Conservation (phyloP, 2,113 vertebrate species). For the Gracilinanus agilis region DNA sequence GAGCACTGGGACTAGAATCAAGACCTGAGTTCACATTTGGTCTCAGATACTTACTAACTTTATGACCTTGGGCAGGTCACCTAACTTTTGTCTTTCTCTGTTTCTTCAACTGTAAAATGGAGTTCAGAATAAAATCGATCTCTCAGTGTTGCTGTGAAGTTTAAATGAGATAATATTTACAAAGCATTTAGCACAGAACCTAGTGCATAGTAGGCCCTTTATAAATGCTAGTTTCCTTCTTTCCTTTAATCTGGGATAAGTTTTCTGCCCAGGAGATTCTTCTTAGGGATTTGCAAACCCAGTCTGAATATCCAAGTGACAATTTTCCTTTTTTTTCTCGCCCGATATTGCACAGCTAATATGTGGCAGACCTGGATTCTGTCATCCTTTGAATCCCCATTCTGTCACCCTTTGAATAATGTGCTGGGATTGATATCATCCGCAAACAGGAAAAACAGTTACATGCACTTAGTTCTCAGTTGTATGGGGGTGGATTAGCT, state of each 20-base stretch:
- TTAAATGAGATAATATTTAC: not conserved
- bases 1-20: not conserved
- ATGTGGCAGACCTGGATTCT: not conserved
- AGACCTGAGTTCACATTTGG: not conserved
- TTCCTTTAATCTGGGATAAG: not conserved
- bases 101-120: not conserved
- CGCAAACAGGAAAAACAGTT: not conserved
- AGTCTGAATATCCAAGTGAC: not conserved
- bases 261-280: not conserved
- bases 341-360: not conserved
- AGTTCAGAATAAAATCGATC: not conserved
- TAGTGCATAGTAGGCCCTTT: not conserved
- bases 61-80: not conserved
- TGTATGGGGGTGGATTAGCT: not conserved
- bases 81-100: not conserved
- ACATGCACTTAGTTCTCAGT: not conserved
- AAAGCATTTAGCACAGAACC: not conserved
- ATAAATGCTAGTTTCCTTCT: not conserved
- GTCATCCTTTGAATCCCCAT: not conserved
- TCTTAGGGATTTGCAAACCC: not conserved
- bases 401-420: not conserved
- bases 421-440: not conserved
- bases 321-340: not conserved
- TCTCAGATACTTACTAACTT: not conserved
- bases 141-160: not conserved